A percentile compares a stretch with the other conserved stretches of the same genome.
Conservation (phyloP, 2,797 vertebrate genomes). For the Hyperoplus lanceolatus region DNA sequence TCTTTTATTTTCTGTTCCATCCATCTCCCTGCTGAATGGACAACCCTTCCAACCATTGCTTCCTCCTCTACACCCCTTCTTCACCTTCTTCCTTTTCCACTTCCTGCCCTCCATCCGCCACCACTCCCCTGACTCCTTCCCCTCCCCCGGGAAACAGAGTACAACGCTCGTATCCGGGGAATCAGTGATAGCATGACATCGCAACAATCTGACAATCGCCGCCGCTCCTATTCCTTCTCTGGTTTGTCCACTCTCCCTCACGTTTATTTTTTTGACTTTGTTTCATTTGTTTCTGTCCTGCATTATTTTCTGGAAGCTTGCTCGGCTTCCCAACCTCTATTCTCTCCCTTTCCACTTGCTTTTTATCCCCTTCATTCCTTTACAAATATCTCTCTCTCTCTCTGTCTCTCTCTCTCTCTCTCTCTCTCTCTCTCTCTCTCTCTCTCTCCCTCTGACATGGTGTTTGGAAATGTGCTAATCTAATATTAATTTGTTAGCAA, state of each 20-base stretch:
- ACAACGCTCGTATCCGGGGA: conserved; percentile 89
- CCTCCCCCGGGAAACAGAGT: conserved; percentile 81
- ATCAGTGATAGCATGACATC: conserved; percentile 85
- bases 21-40: conserved; percentile 67
- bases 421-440: not conserved
- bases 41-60: conserved; percentile 62
- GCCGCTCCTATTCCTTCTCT: conserved; percentile 93
- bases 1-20: conserved; percentile 53
- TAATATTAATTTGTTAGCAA: too few relatives aligned
- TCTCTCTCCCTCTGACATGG: too few relatives aligned
- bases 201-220: conserved; percentile 86
- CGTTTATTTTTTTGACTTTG: conserved; percentile 62
- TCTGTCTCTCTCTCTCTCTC: not conserved
- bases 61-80: conserved; percentile 63
- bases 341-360: conserved; percentile 8
- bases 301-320: conserved; percentile 27
- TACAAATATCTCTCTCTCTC: not conserved
- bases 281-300: conserved; percentile 13
- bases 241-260: conserved; percentile 88
- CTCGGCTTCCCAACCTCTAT: conserved; percentile 15
- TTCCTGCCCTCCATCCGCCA: conserved; percentile 62
- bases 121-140: conserved; percentile 81
- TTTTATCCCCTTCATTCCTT: conserved; percentile 2
- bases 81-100: conserved; percentile 67
- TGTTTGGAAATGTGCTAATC: too few relatives aligned